Base-by-base conservation (phyloP, 37 sponge, comb jelly and placozoan genomes). In the Halisarca cf. caerulea region DNA sequence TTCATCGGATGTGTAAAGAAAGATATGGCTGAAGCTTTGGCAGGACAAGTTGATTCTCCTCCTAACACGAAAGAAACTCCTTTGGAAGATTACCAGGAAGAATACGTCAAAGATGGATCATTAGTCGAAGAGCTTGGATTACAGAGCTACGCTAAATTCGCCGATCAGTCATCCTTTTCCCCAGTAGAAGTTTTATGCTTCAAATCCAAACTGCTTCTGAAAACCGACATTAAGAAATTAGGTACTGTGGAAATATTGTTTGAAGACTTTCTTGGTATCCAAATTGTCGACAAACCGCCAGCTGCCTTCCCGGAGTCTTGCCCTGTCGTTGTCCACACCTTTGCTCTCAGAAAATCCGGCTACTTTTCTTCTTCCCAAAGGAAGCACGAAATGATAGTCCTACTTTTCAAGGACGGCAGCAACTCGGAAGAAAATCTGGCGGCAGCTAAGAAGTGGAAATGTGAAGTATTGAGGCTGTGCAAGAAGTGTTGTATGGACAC, bases 381-480 rank as follows among this genome's bases (percentile, higher is more conserved):
- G 21, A 74, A 7, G 11, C 77, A 74, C 25, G 77, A 74, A 38
- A 38, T 40, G 23, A 40, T 41, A 33, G 18, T 21, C 21, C 0
- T 74, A 24, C 3, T 74, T 44, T 74, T 74, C 77, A 5, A 42
- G 1, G 15, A 6, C 44, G 77, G 25, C 1, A n/a, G 41, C 44
- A 9, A 2, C 14, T 17, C 8, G 2, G 44, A 6, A 34, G 82
- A 84, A 3, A 89, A 89, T 59, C 17, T 64, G 23, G 54, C 32
- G 0, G n/a, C 37, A 33, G 94, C 94, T 28, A 18, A 51, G 43
- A 66, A 93, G 32, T 93, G 94, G 94, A 93, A 85, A 60, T 62
- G 80, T 33, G 40, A 38, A 7, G 24, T 74, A 2, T n/a, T 74
- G 42, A 2, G 45, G 3, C 17, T 15, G 44, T 74, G 77, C 36